Base-by-base conservation (phyloP, 2,888 invertebrate species). In the Lepeophtheirus nordmannii region DNA sequence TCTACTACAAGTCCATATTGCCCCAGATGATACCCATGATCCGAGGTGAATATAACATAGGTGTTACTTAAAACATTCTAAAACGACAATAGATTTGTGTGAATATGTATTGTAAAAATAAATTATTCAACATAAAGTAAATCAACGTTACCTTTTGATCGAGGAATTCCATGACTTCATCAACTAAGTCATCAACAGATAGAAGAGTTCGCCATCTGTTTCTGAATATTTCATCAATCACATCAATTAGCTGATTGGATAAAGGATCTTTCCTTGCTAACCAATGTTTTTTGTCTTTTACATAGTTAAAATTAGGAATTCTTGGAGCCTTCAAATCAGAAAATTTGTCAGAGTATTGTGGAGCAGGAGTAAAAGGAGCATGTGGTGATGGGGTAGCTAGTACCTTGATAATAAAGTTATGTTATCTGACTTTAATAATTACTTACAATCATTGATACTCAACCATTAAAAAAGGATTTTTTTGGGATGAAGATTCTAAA, bases 11-110 rank as follows among this genome's bases (percentile, higher is more conserved):
- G 83, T 2, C 86, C 83, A 76, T 89, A 91, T 77, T 92, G 91
- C 12, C 88, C 89, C 70, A 92, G 78, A 76, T 93, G 92, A 75
- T 85, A 93, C 23, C 92, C 92, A 76, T 92, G 89, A 73, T 93
- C 92, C 0, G 91, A 91, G 0, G 89, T 86, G 72, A 83, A 89
- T 63, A 92, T 82, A 0, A 92, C 73, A 71, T 85, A 90, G 0
- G 92, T 92, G 70, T 87, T 80, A 0, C 86, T 78, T 8, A 89
- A 72, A 1, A 84, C 68, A 1, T 78, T 74, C 1, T 76, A 75
- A 30, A 92, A 73, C 0, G 80, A 74, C 30, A 7, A 30, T 30
- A 30, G 7, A 30, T 30, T 30, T 30, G 30, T 2, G 7, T 7
- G 30, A 30, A 30, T 7, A 30, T 30, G n/a, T 30, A 30, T 30